Base-by-base conservation (phyloP, 2,797 vertebrate genomes). In the Mus minutoides region DNA sequence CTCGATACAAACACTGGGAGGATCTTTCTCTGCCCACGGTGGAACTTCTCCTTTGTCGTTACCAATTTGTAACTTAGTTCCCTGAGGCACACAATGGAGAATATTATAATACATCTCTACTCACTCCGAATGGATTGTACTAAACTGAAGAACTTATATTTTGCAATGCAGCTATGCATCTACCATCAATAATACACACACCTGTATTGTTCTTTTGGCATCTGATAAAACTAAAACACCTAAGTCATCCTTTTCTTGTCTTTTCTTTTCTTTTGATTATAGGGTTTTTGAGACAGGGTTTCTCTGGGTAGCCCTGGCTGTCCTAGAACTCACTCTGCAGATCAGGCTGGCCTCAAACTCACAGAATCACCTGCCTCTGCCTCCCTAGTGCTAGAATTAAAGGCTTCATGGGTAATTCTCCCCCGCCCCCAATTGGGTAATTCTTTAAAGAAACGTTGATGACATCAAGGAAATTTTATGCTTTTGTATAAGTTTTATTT, bases 151-250 rank as follows among this genome's bases (percentile, higher is more conserved):
- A 96, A 46, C 76, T 75, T 78, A 49, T 40, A 90, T 54, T 92
- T 92, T 56, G 34, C 2, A 58, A 21, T 64, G 82, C 69, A 73
- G 40, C 11, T 29, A 83, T 76, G 6, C 8, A 54, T 62, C 1
- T 64, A 52, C 22, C 60, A 83, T n/a, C 8, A 60, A 43, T 79
- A 90, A 64, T 14, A 58, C 3, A 69, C 12, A 87, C 4, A 82
- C 37, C 62, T 91, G 22, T 77, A 46, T 13, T 29, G 31, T 46
- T 58, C 3, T 60, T 67, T 79, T 21, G 43, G 0, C 2, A 77
- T 24, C 19, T 62, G 90, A 62, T 69, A 80, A 93, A 90, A 95
- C 75, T 82, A 94, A 91, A 92, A 84, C 3, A 22, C 9, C 88
- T 0, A 52, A 10, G 54, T 67, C 6, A 83, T 49, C 43, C 24